phyloP scores from a whole-genome alignment of 2,797 vertebrate species.

The Squalus acanthias region DNA sequence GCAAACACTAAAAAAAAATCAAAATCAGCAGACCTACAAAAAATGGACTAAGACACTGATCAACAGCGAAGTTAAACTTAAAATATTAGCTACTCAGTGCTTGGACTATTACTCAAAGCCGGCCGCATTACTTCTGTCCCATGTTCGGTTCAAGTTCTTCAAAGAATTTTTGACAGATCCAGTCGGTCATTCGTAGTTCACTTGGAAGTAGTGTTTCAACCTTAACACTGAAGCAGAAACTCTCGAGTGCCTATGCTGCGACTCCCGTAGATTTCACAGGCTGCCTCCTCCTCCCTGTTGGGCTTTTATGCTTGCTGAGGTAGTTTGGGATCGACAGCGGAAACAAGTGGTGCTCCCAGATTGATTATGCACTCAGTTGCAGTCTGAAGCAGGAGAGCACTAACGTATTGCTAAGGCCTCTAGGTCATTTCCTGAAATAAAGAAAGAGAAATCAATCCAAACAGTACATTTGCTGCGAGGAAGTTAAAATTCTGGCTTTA shows the following conservation, averaged over 20 bases:
- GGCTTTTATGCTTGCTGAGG: slow-evolving; percentile 76
- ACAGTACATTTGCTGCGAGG: slow-evolving; percentile 17
- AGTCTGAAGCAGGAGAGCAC: slow-evolving; percentile 74
- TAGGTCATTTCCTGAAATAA: slow-evolving; percentile 88
- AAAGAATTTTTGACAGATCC: slow-evolving; percentile 73
- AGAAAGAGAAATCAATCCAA: slow-evolving; percentile 48
- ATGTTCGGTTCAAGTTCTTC: slow-evolving; percentile 30
- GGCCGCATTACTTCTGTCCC: slow-evolving; percentile 49
- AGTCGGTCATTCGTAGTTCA: slow-evolving; percentile 75
- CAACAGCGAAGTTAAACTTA: slow-evolving; percentile 71
- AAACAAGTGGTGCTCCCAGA: slow-evolving; percentile 77
- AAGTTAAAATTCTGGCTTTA: neutral
- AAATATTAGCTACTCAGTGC: slow-evolving; percentile 52
- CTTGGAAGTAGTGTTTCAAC: slow-evolving; percentile 50
- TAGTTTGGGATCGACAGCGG: slow-evolving; percentile 77
- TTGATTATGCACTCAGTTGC: slow-evolving; percentile 61
- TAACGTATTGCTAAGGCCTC: slow-evolving; percentile 89
- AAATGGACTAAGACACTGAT: slow-evolving; percentile 60
- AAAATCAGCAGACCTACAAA: slow-evolving; percentile 45
- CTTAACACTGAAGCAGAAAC: slow-evolving; percentile 48
- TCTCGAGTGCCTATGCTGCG: slow-evolving; percentile 41
- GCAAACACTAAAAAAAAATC: slow-evolving; percentile 45
- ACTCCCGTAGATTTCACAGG: slow-evolving; percentile 53
- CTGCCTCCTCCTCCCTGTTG: slow-evolving; percentile 57
- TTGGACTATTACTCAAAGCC: slow-evolving; percentile 51